These are phyloP conservation scores for Bemisia tabaci DNA, from an alignment of 1,140 invertebrate genomes.

Conservation along the genomic window DNA sequence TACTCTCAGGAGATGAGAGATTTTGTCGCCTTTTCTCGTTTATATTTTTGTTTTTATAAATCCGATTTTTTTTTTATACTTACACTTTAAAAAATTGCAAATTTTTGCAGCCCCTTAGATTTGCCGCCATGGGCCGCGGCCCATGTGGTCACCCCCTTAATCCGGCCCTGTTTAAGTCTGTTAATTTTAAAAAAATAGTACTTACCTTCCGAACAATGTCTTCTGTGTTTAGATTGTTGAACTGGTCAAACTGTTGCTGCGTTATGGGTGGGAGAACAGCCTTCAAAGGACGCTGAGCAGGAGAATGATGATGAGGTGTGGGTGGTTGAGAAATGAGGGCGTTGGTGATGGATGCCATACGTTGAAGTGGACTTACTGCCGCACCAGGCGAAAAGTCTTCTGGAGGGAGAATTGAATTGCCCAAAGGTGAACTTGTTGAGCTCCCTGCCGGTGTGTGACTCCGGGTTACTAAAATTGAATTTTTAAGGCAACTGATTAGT, in stretches of 20 bases:
- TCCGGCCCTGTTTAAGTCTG: no score
- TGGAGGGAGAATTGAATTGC: conserved; percentile 67
- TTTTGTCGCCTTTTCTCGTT: no score
- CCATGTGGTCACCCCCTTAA: no score
- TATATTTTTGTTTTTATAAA: no score
- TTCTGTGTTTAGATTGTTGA: conserved; percentile 96
- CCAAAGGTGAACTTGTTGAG: conserved; percentile 50
- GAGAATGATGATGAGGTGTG: conserved; percentile 62
- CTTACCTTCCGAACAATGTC: conserved; percentile 86
- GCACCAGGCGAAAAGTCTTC: conserved; percentile 63
- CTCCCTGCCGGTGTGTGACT: background rate
- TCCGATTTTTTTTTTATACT: no score
- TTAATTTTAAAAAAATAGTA: no score
- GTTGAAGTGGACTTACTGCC: conserved; percentile 79
- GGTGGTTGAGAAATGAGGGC: conserved; percentile 85
- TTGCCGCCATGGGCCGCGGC: no score
- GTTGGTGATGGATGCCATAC: conserved; percentile 96
- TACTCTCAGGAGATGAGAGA: no score
- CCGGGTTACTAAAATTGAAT: background rate
- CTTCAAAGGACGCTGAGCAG: conserved; percentile 75
- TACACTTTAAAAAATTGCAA: no score
- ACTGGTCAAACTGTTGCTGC: conserved; percentile 97
- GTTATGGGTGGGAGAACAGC: conserved; percentile 95
- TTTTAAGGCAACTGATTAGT: no score
- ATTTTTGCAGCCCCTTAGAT: no score